These are phyloP conservation scores for Palythoa grandiflora DNA, from an alignment of 92 coral and sea anemone genomes.

Conservation along the genomic window DNA sequence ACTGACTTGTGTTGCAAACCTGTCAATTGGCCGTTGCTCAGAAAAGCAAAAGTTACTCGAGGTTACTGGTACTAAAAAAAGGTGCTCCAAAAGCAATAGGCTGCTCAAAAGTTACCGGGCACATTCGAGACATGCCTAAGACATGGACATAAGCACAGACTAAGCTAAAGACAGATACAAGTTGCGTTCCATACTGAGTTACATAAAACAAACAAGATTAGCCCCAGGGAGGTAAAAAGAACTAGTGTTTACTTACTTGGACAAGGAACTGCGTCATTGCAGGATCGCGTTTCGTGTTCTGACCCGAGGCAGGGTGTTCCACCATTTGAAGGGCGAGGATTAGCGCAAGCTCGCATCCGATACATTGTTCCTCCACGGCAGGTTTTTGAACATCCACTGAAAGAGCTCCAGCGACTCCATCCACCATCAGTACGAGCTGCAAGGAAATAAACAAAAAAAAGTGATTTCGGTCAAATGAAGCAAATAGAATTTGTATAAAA, in stretches of 20 bases:
- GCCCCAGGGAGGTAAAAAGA: neutral
- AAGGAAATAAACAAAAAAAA: neutral
- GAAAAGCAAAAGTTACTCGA: too few relatives aligned
- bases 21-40: too few relatives aligned
- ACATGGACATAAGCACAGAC: too few relatives aligned
- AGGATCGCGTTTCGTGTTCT: conserved; percentile 54
- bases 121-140: too few relatives aligned
- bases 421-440: neutral
- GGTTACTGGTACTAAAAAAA: too few relatives aligned
- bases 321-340: neutral
- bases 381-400: conserved; percentile 11
- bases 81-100: too few relatives aligned
- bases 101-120: too few relatives aligned
- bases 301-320: neutral
- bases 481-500: neutral
- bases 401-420: conserved; percentile 6
- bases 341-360: neutral
- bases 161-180: too few relatives aligned
- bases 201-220: neutral
- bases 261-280: conserved; percentile 48
- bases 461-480: neutral
- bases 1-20: too few relatives aligned
- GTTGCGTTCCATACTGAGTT: neutral
- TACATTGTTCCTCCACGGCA: neutral
- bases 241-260: conserved; percentile 49